Base-by-base conservation (phyloP, 2,797 vertebrate species). In the Lerista edwardsae region DNA sequence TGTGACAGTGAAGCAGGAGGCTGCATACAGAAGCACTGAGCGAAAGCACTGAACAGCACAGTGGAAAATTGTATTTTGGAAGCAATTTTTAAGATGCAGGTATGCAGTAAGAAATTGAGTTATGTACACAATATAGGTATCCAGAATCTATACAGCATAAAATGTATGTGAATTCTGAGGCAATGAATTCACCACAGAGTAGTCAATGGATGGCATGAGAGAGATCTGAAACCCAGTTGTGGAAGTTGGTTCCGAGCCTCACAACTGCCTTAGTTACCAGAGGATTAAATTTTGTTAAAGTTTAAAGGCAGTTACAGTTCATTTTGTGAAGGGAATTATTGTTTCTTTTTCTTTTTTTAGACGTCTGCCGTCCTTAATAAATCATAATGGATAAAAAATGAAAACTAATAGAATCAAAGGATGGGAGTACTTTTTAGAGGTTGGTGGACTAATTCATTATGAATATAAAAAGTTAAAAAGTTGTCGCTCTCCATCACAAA, bases 141-240 rank as follows among this genome's bases (percentile, higher is more conserved):
- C 62, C 65, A 87, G 93, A 93, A 92, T 90, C 80, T 82, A 80
- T 87, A 90, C 80, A 92, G 84, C 90, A 85, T 34, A 82, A 84
- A 85, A 89, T 69, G 64, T 75, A 79, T 75, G 78, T 39, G 86
- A 44, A 88, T 83, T 59, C 2, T 83, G 84, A 82, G 80, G 75
- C 83, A 55, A 80, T 75, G 87, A 89, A 83, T 57, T 85, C 41
- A 87, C 69, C 82, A 86, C 64, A 91, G 27, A 68, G 88, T 27
- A 86, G 83, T 36, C 78, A 85, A 64, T 39, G 44, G 76, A 87
- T 76, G 90, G 83, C 23, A 85, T 72, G 82, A 62, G 74, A 81
- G 65, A 61, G 75, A 90, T 87, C 87, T 82, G 80, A 87, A 71
- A 61, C 79, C 86, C 90, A 91, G 82, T 59, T 84, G 4, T 57